Percentiles rank a stretch among this genome's conserved stretches.
phyloP scores from a whole-genome alignment of 1,140 invertebrate genomes.

The Drosophila ohnishii region DNA sequence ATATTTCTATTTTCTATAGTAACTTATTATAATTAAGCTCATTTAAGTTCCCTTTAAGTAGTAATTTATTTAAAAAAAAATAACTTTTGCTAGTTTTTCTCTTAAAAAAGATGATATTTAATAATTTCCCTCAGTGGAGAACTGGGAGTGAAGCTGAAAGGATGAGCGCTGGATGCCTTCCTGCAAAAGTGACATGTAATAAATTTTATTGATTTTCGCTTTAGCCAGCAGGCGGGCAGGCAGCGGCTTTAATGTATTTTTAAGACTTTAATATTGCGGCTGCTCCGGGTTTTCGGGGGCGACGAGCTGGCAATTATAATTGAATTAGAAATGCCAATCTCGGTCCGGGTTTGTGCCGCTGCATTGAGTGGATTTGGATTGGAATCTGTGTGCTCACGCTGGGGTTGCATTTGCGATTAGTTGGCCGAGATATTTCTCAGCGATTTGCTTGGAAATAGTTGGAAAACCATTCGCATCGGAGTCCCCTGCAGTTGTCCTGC shows the following conservation, averaged over 20 bases:
- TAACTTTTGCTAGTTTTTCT: too few species aligned
- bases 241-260: constrained; percentile 61
- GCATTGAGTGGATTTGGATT: constrained; percentile 34
- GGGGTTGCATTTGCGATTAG: constrained; percentile 37
- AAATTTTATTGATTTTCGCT: constrained; percentile 75
- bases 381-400: constrained; percentile 9
- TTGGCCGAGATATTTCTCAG: constrained; percentile 18
- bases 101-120: too few species aligned
- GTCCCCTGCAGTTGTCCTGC: not conserved
- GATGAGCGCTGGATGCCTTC: constrained; percentile 7
- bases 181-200: constrained; percentile 62
- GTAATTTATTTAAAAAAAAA: too few species aligned
- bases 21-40: too few species aligned
- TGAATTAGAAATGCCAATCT: constrained; percentile 52
- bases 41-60: too few species aligned
- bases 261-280: constrained; percentile 60
- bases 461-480: constrained; percentile 5
- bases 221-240: constrained; percentile 25
- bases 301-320: constrained; percentile 49
- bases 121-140: not conserved
- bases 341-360: constrained; percentile 18
- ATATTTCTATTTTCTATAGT: too few species aligned
- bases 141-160: constrained; percentile 1
- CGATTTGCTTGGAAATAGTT: constrained; percentile 27
- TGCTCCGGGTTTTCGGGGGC: constrained; percentile 13